Conservation (phyloP, 2,888 invertebrate genomes). For the Seladonia tumulorum region DNA sequence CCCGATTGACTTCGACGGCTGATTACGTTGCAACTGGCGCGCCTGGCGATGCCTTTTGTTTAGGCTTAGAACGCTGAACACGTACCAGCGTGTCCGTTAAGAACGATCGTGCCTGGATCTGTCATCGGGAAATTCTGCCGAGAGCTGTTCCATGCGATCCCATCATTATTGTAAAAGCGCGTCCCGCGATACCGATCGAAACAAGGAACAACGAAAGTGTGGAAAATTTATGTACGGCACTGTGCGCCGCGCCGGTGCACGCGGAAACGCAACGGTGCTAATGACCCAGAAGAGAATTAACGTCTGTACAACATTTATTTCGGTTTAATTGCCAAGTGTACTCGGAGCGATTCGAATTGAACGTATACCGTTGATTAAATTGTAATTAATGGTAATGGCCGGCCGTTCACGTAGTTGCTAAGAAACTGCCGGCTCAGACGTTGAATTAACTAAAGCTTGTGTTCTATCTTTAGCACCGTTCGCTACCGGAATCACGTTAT, state of each 20-base stretch:
- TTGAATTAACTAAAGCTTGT: neutral
- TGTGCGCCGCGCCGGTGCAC: neutral
- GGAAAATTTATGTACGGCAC: slow-evolving; percentile 6
- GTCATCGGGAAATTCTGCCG: slow-evolving; percentile 51
- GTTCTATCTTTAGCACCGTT: neutral
- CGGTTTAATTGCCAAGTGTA: neutral
- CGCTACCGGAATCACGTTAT: neutral
- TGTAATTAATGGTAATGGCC: neutral
- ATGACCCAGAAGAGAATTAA: slow-evolving; percentile 19
- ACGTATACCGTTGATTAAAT: neutral
- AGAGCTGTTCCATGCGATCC: neutral
- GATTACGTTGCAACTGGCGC: slow-evolving; percentile 30
- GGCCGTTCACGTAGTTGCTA: neutral
- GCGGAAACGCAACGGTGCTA: slow-evolving; percentile 26
- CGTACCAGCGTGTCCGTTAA: slow-evolving; percentile 66
- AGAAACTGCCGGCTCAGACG: neutral
- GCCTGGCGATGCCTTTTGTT: slow-evolving; percentile 30
- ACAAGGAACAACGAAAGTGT: slow-evolving; percentile 25
- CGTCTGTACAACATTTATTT: neutral
- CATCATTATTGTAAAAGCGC: neutral
- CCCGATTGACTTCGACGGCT: slow-evolving; percentile 45
- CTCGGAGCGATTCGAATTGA: neutral
- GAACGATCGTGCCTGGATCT: slow-evolving; percentile 47
- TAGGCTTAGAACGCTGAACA: slow-evolving; percentile 43
- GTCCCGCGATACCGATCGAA: neutral